A percentile compares a stretch with the other conserved stretches of the same genome.
These are phyloP conservation scores for Mus caroli DNA, from an alignment of 2,797 vertebrate species.

Conservation along the genomic window DNA sequence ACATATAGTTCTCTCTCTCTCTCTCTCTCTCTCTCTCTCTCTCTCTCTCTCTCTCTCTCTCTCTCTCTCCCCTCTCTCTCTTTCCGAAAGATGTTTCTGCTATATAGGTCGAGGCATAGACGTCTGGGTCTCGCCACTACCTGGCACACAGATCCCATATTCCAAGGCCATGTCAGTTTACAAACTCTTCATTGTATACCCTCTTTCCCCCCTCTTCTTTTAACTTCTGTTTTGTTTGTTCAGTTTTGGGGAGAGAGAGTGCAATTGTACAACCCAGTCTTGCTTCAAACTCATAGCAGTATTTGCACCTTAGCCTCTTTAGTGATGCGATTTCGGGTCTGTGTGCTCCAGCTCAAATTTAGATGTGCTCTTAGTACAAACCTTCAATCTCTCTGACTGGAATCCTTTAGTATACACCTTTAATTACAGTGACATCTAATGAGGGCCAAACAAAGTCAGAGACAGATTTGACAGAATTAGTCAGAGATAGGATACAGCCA, in stretches of 20 bases:
- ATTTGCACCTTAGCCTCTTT: accelerated
- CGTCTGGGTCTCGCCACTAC: neutral
- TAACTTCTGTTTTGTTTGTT: neutral
- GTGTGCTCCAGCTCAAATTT: neutral
- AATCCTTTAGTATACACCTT: neutral
- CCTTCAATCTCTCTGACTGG: neutral
- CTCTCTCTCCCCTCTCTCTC: too few species aligned
- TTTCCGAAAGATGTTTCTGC: neutral
- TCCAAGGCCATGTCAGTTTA: neutral
- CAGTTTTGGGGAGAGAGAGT: neutral
- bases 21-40: neutral
- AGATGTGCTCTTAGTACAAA: neutral
- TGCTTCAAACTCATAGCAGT: neutral
- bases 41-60: neutral
- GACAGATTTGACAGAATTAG: neutral
- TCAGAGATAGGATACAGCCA: neutral
- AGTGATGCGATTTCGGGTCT: neutral
- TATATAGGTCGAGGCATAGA: neutral
- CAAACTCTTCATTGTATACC: neutral
- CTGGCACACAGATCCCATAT: neutral
- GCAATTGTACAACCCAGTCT: neutral
- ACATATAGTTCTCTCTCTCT: neutral
- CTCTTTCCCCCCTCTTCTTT: neutral
- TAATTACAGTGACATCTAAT: neutral
- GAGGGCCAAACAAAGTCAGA: neutral